A percentile compares a stretch with the other conserved stretches of the same genome.
phyloP scores from a whole-genome alignment of 2,888 invertebrate genomes.

The Panzeria rudis region DNA sequence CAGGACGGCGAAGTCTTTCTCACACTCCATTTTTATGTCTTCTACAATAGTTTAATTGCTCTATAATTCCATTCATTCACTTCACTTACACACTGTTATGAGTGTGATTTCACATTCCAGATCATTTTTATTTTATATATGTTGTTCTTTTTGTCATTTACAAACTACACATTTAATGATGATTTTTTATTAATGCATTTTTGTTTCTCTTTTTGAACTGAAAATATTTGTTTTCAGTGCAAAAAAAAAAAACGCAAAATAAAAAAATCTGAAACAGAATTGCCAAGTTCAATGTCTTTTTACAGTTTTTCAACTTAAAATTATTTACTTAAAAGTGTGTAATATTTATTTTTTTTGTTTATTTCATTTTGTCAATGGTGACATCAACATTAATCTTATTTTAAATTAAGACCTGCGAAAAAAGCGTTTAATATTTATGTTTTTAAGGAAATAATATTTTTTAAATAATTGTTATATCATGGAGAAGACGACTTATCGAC shows the following conservation, averaged over 20 bases:
- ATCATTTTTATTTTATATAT: not conserved
- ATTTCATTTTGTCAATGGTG: conserved; percentile 45
- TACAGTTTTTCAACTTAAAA: conserved; percentile 47
- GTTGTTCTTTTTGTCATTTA: not conserved
- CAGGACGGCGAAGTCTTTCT: too few species aligned
- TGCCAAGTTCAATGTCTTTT: conserved; percentile 69
- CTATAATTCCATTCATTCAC: not conserved
- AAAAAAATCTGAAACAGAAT: conserved; percentile 26
- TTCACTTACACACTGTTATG: not conserved
- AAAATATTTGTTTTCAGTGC: conserved; percentile 20
- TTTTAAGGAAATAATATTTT: conserved; percentile 50
- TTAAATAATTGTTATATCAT: conserved; percentile 8
- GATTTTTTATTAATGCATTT: conserved; percentile 3
- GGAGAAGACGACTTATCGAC: conserved; percentile 1
- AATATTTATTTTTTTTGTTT: not conserved
- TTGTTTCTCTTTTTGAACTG: not conserved
- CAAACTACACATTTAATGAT: conserved; percentile 1
- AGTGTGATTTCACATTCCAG: not conserved
- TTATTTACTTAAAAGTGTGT: conserved; percentile 38
- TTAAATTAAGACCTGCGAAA: conserved; percentile 35
- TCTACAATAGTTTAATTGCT: not conserved
- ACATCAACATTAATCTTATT: conserved; percentile 58
- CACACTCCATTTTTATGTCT: too few species aligned
- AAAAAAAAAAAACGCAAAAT: not conserved
- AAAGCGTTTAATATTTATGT: not conserved